A percentile compares a stretch with the other conserved stretches of the same genome.
Evolutionary conservation across 1,140 invertebrate genomes (phyloP).

Genomic region (Calliphora vicina): DNA sequence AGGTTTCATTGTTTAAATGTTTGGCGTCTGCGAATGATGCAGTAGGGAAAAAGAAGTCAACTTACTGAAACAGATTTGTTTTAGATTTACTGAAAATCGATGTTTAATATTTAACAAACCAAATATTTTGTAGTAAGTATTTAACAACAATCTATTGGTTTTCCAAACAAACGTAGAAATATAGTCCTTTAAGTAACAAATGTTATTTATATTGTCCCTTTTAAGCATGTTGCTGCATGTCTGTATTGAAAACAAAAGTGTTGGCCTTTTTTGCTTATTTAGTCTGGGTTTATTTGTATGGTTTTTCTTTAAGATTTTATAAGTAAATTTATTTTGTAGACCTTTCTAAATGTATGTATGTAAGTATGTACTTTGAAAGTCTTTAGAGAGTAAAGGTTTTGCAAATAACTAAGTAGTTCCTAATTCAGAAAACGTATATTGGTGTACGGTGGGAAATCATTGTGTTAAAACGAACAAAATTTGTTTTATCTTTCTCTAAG

Average conservation of each 20-base stretch:
- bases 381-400: neutral
- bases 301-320: neutral
- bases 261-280: neutral
- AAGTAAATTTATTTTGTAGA: neutral
- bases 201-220: constrained; percentile 2
- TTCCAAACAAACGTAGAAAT: neutral
- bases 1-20: neutral
- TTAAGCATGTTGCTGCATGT: neutral
- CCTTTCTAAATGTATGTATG: too few species aligned
- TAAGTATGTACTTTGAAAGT: neutral
- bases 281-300: neutral
- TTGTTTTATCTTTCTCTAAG: too few species aligned
- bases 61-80: constrained; percentile 23
- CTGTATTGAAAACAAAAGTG: neutral
- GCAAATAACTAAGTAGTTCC: neutral
- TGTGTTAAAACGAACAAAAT: too few species aligned
- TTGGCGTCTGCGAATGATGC: neutral
- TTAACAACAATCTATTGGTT: neutral
- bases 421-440: neutral
- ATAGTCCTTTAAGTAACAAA: neutral
- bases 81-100: constrained; percentile 35
- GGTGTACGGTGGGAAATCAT: neutral
- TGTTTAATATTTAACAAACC: constrained; percentile 30
- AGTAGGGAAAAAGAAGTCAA: neutral
- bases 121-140: neutral